Base-by-base conservation (phyloP, 37 sponge, comb jelly and placozoan species). In the Chondrosia reniformis region DNA sequence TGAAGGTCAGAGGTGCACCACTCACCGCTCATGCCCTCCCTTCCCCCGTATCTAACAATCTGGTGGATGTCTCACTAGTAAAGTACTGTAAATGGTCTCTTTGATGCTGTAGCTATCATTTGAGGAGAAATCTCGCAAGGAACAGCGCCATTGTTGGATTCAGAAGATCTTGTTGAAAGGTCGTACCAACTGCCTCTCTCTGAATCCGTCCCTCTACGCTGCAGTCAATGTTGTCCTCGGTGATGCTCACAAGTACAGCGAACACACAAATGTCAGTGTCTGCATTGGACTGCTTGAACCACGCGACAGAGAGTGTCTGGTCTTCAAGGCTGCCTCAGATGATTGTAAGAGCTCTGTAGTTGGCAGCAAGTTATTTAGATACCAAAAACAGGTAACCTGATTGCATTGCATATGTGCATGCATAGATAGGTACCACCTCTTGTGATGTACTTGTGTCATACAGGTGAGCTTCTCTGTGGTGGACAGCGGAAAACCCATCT, bases 401-500 rank as follows among this genome's bases (percentile, higher is more conserved):
- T n/a, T n/a, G n/a, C n/a, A n/a, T n/a, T n/a, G 31, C 41, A 62
- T 59, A 33, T 31, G 30, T 32, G 49, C 12, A 9, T 22, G 58
- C 8, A 44, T 67, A 6, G 10, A 15, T 49, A 49, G 10, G 52
- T 49, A 49, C 15, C 15, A 19, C 10, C 15, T 10, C 15, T 10
- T 49, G 52, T 49, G 10, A 15, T 49, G 66, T 64, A 36, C 33
- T 32, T 64, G 66, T 12, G 36, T 64, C 22, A 4, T 33, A n/a
- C 69, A 83, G 58, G 85, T 89, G 19, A 89, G 93, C 61, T 89
- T 85, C 46, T 1, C 33, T 33, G 90, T 66, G 10, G 84, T 92
- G 0, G 77, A 77, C 49, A 74, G 80, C 9, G 83, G 71, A 8
- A 67, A 55, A 8, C 86, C 90, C 2, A 59, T 92, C 38, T 75